Percentiles rank a stretch among this genome's conserved stretches.
phyloP scores from a whole-genome alignment of 2,113 vertebrate genomes.

The Callipepla californica region DNA sequence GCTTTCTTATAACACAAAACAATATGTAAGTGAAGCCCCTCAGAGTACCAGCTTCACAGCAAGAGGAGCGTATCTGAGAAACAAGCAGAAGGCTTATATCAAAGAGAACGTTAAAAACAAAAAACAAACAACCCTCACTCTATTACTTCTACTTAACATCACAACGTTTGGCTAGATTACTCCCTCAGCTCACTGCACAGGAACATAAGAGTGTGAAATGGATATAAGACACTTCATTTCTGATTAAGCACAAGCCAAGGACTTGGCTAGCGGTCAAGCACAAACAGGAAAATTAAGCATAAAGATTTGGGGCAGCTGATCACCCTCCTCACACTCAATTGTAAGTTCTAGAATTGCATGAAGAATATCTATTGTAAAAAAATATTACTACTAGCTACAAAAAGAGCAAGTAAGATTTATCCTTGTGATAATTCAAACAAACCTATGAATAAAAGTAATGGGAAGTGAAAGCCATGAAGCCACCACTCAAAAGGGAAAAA shows the following conservation, averaged over 20 bases:
- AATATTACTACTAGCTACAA: neutral
- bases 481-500: neutral
- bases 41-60: slow-evolving; percentile 13
- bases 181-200: slow-evolving; percentile 1
- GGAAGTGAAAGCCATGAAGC: neutral
- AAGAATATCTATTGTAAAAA: slow-evolving; percentile 20
- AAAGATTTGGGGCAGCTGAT: slow-evolving; percentile 19
- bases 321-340: neutral
- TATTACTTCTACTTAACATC: slow-evolving; percentile 59
- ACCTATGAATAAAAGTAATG: neutral
- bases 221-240: slow-evolving; percentile 38
- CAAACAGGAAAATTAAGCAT: slow-evolving; percentile 6
- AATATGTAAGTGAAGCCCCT: neutral
- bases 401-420: neutral
- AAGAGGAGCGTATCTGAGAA: neutral
- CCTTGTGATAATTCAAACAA: neutral
- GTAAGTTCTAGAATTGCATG: neutral
- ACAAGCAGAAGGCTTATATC: slow-evolving; percentile 6
- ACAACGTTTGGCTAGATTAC: neutral
- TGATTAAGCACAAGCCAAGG: slow-evolving; percentile 41
- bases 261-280: slow-evolving; percentile 34
- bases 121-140: neutral
- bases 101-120: neutral
- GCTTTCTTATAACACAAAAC: slow-evolving; percentile 17
- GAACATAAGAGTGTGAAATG: slow-evolving; percentile 2